Percentiles rank a stretch among this genome's conserved stretches.
Evolutionary conservation across 2,113 vertebrate genomes (phyloP).

Genomic region (Formicarius rufipectus): DNA sequence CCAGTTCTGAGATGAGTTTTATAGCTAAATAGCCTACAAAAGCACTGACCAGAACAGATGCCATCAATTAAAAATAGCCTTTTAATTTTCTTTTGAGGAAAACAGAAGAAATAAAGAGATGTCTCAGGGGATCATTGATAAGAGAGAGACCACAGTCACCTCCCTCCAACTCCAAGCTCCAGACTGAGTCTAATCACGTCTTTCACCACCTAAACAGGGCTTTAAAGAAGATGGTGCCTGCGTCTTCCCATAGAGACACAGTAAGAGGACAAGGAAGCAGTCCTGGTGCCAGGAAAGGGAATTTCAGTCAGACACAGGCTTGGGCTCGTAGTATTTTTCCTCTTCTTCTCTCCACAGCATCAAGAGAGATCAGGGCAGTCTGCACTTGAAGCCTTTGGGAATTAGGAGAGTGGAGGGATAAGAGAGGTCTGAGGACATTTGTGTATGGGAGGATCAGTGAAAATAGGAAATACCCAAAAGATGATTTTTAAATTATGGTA

Average conservation of each 20-base stretch:
- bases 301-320: neutral
- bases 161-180: neutral
- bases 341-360: neutral
- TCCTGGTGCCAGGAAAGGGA: neutral
- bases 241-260: neutral
- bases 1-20: neutral
- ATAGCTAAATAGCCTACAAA: neutral
- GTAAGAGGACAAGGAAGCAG: neutral
- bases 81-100: conserved; percentile 20
- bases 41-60: neutral
- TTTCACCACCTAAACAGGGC: neutral
- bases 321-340: fast-evolving
- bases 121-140: neutral
- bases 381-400: neutral
- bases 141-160: neutral
- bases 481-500: neutral
- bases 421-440: neutral
- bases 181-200: neutral
- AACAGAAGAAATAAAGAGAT: neutral
- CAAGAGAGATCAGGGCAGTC: neutral
- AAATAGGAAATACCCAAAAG: neutral
- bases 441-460: neutral
- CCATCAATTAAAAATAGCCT: neutral
- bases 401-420: neutral
- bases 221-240: neutral